Percentiles rank a stretch among this genome's conserved stretches.
These are phyloP conservation scores for Carposina sasakii DNA, from an alignment of 1,140 invertebrate genomes.

Conservation along the genomic window DNA sequence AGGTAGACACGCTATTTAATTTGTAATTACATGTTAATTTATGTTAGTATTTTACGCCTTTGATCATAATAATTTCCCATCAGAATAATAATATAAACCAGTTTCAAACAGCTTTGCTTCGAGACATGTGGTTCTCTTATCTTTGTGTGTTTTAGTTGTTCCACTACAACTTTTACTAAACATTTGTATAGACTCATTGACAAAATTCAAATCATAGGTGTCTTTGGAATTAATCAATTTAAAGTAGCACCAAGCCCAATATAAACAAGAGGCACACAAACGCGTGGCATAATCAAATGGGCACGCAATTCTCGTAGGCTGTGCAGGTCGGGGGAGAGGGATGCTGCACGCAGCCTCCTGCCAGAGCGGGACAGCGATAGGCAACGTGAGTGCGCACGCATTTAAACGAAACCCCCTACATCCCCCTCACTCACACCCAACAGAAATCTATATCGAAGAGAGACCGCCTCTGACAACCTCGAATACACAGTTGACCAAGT, in stretches of 20 bases:
- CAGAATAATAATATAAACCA: no score
- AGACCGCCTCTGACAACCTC: constrained; percentile 58
- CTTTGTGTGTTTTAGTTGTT: no score
- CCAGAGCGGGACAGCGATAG: constrained; percentile 42
- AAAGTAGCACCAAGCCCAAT: constrained; percentile 62
- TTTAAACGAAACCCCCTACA: constrained; percentile 40
- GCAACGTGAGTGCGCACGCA: constrained; percentile 57
- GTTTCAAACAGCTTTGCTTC: no score
- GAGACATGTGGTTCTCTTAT: no score
- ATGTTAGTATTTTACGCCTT: no score
- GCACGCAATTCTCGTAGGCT: constrained; percentile 54
- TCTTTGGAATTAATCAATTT: constrained; percentile 66
- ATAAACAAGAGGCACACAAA: constrained; percentile 66
- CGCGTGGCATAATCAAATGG: constrained; percentile 57
- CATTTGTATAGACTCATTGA: no score
- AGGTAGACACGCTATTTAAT: no score
- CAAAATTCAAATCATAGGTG: constrained; percentile 55
- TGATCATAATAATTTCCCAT: no score
- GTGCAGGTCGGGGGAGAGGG: constrained; percentile 35
- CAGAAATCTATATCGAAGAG: constrained; percentile 45
- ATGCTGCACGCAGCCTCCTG: constrained; percentile 17
- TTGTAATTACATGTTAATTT: no score
- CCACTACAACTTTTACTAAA: no score
- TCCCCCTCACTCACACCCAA: constrained; percentile 45
- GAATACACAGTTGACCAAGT: no score